Base-by-base conservation (phyloP, 2,797 vertebrate genomes). In the Macropus fuliginosus region DNA sequence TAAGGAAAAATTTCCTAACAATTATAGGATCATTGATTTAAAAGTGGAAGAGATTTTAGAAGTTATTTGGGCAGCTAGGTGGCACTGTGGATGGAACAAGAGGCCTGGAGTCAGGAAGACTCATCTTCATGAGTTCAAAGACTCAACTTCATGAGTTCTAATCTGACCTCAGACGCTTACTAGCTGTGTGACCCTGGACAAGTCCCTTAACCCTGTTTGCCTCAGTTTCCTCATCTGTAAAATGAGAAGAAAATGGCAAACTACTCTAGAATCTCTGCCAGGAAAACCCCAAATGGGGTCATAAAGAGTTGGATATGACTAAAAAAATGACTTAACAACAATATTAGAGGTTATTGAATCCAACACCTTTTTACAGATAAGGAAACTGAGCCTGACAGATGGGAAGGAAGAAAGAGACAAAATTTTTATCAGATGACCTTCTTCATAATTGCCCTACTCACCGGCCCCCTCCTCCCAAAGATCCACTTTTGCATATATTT, bases 61-160 rank as follows among this genome's bases (percentile, higher is more conserved):
- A n/a, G 21, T 94, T 93, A 95, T 57, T 5, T 74, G n/a, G 57
- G 28, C 29, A 59, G 28, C 10, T 59, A 95, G 18, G 16, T 95
- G 12, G 3, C 59, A 95, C 46, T 27, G 13, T 11, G 13, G 56
- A 81, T 89, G 55, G 46, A 92, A 90, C 10, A 28, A 6, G 4
- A 2, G 31, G 52, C 92, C 57, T 54, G 55, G 93, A 91, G 90
- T 94, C n/a, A 56, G 95, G 28, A 74, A 96, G 55, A 87, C 90
- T 55, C 92, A 92, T 74, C 16, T 40, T 74, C 14, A 6, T 74
- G 31, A 28, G 91, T 29, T 81, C 94, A 92, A 94, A 96, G 55
- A 87, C 90, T 56, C 92, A 92, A 40, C n/a, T 40, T 74, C 5
- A 6, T 74, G 31, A 28, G 90, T 29, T 81, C 94, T 91, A 94